phyloP scores from a whole-genome alignment of 64 coral and sea anemone genomes.

The Platygyra sinensis region DNA sequence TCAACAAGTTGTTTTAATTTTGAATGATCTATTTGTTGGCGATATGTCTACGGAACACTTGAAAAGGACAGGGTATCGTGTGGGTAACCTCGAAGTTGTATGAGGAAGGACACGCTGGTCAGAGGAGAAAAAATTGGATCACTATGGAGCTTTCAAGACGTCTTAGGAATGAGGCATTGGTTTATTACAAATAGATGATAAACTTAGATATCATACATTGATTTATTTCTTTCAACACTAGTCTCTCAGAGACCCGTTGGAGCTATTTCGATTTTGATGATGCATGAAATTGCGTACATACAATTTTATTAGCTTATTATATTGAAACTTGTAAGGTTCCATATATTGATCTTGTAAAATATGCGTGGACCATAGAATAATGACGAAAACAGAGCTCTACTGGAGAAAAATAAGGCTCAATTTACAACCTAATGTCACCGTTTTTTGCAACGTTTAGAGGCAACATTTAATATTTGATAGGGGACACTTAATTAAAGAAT shows the following conservation, averaged over 20 bases:
- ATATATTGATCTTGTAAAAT: no score
- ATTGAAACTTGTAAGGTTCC: neutral
- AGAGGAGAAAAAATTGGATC: neutral
- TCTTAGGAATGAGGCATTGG: neutral
- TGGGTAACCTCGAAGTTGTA: constrained; percentile 21
- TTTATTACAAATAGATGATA: neutral
- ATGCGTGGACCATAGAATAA: no score
- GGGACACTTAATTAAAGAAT: no score
- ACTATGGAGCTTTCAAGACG: neutral
- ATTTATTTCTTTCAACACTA: neutral
- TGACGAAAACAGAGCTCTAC: no score
- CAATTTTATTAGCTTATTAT: neutral
- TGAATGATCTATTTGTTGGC: constrained; percentile 31
- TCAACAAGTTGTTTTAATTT: constrained; percentile 12
- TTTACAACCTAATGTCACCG: no score
- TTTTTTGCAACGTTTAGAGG: no score
- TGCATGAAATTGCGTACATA: neutral
- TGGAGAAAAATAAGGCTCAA: no score
- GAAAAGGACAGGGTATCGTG: neutral
- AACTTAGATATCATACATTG: neutral
- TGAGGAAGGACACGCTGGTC: neutral
- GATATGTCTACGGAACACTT: neutral
- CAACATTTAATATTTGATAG: no score
- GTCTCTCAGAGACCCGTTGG: neutral
- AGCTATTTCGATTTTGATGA: no score